Conservation (phyloP, 2,113 vertebrate genomes). For the Mormoops blainvillei region DNA sequence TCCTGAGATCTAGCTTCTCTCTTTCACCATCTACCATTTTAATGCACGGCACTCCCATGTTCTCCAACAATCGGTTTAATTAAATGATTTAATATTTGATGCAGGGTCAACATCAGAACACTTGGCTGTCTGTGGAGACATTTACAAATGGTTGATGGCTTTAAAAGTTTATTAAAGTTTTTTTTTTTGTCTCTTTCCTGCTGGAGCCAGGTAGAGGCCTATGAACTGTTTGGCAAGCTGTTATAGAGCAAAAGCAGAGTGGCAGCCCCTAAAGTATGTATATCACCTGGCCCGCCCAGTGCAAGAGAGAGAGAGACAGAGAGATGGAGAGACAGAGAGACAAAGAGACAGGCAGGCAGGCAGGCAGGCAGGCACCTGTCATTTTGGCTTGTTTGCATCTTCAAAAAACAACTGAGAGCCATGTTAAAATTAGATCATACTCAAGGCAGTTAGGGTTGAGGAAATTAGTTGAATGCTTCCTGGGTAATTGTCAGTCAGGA, state of each 20-base stretch:
- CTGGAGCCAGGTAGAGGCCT: background rate
- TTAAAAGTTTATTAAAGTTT: background rate
- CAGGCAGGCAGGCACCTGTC: background rate
- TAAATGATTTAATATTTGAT: background rate
- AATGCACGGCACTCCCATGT: background rate
- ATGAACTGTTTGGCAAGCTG: background rate
- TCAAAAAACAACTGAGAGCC: slow-evolving; percentile 58
- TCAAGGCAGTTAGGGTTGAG: slow-evolving; percentile 62
- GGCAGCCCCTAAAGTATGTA: background rate
- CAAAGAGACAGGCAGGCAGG: background rate
- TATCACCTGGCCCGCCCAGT: background rate
- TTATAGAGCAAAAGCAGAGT: background rate
- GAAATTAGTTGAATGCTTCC: slow-evolving; percentile 71
- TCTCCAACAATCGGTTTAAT: background rate
- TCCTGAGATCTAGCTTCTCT: background rate
- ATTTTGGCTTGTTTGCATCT: slow-evolving; percentile 61
- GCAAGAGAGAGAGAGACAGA: background rate
- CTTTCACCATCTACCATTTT: rapidly evolving
- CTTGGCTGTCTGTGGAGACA: background rate
- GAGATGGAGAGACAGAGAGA: background rate
- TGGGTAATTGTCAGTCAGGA: slow-evolving; percentile 64
- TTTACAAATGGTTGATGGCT: background rate
- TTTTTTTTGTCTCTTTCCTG: background rate
- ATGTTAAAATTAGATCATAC: slow-evolving; percentile 76
- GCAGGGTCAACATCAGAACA: background rate